A percentile compares a stretch with the other conserved stretches of the same genome.
Conservation (phyloP, 2,797 vertebrate species). For the Fratercula arctica region DNA sequence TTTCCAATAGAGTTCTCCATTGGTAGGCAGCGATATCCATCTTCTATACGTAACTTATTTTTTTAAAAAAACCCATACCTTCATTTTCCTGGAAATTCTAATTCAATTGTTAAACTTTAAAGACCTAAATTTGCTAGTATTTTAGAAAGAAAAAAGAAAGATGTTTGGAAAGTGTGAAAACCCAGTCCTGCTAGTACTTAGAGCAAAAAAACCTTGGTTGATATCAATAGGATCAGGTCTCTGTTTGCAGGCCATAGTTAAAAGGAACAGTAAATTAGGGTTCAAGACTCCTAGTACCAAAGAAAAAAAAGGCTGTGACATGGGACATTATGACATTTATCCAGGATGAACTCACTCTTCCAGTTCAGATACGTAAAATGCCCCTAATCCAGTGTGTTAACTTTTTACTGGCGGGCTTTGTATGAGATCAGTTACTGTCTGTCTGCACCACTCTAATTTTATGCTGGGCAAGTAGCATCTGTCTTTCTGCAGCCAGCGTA, state of each 20-base stretch:
- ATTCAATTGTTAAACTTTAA: background rate
- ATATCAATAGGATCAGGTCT: background rate
- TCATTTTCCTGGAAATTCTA: background rate
- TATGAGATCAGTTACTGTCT: background rate
- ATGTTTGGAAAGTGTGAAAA: background rate
- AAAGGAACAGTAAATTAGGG: background rate
- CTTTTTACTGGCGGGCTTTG: constrained; percentile 23
- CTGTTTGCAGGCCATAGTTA: background rate
- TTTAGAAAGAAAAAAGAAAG: background rate
- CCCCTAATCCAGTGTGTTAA: background rate
- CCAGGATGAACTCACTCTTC: background rate
- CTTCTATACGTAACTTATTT: background rate
- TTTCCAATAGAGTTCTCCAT: background rate
- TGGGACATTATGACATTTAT: background rate
- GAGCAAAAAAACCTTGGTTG: background rate
- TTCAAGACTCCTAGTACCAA: background rate
- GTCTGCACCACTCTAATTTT: background rate
- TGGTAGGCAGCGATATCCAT: background rate
- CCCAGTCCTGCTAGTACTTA: background rate
- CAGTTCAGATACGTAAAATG: background rate
- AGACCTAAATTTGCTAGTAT: background rate
- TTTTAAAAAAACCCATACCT: background rate
- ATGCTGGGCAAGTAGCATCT: constrained; percentile 22
- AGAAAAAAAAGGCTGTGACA: background rate
- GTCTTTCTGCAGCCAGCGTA: constrained; percentile 20